A percentile compares a stretch with the other conserved stretches of the same genome.
phyloP scores from a whole-genome alignment of 2,113 vertebrate genomes.

The Meriones unguiculatus region DNA sequence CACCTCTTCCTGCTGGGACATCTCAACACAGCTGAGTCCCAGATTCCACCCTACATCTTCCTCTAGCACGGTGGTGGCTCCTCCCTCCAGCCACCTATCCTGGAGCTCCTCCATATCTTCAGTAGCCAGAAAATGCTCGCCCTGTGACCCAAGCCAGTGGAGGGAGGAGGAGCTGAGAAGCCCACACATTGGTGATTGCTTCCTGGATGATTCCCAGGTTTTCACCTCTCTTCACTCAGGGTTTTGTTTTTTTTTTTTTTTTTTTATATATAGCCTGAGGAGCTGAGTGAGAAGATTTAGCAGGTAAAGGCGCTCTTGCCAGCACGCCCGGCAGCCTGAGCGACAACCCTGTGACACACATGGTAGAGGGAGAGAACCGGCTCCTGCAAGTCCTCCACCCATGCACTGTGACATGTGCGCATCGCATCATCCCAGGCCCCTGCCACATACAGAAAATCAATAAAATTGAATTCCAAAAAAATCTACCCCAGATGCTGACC shows the following conservation, averaged over 20 bases:
- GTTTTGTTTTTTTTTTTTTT: neutral
- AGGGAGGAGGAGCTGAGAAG: neutral
- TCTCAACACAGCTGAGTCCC: neutral
- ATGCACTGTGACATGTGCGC: neutral
- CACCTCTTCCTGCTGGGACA: neutral
- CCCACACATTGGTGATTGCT: accelerated
- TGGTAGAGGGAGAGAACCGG: neutral
- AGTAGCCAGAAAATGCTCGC: neutral
- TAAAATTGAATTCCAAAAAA: neutral
- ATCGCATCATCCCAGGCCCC: neutral
- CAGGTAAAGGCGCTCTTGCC: neutral
- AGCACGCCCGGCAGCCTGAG: neutral
- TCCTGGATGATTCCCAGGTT: neutral
- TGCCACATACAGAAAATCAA: neutral
- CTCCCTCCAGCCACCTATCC: neutral
- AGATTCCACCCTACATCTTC: neutral
- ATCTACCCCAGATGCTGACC: neutral
- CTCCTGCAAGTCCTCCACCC: neutral
- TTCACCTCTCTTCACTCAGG: neutral
- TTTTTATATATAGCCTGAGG: too few relatives aligned
- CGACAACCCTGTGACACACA: too few relatives aligned
- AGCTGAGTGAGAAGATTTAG: neutral
- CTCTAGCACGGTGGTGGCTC: neutral
- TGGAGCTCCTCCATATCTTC: neutral
- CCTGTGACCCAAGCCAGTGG: neutral